These are phyloP conservation scores for Lota lota DNA, from an alignment of 2,113 vertebrate species.

Conservation along the genomic window DNA sequence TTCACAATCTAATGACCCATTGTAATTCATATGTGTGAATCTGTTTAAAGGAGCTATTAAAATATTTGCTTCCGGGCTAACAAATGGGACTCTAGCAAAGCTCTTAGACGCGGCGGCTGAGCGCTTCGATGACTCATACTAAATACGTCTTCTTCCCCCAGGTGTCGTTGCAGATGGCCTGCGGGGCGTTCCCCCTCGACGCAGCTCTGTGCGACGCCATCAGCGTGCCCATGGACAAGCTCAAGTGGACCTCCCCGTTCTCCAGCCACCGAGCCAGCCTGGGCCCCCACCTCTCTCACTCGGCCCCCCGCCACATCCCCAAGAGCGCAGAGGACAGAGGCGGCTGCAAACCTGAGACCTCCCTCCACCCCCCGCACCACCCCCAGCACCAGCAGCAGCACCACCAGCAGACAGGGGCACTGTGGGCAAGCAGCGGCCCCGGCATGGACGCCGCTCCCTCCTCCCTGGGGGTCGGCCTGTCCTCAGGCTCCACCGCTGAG, in stretches of 20 bases:
- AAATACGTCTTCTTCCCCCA: conserved; percentile 43
- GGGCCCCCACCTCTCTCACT: conserved; percentile 66
- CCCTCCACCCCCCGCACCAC: conserved; percentile 8
- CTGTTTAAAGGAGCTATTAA: too few species aligned
- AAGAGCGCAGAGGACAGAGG: conserved; percentile 42
- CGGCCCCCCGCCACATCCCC: conserved; percentile 39
- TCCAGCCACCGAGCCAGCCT: conserved; percentile 81
- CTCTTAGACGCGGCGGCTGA: too few species aligned
- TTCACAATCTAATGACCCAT: too few species aligned
- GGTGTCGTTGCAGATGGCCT: conserved; percentile 89
- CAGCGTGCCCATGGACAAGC: conserved; percentile 89
- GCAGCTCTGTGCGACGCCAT: conserved; percentile 78
- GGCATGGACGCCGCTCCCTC: conserved; percentile 37
- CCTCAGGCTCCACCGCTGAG: conserved; percentile 49
- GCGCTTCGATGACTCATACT: too few species aligned
- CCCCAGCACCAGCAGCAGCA: conserved; percentile 7
- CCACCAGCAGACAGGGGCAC: conserved; percentile 34
- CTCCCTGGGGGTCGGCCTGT: conserved; percentile 24
- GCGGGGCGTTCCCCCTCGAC: conserved; percentile 84
- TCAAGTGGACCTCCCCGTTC: conserved; percentile 93
- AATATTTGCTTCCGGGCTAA: too few species aligned
- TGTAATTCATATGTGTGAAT: too few species aligned
- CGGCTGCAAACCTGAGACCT: conserved; percentile 30
- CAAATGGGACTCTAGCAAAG: too few species aligned
- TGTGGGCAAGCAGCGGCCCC: conserved; percentile 29